Conservation (phyloP, 2,113 vertebrate species). For the Fulica atra region DNA sequence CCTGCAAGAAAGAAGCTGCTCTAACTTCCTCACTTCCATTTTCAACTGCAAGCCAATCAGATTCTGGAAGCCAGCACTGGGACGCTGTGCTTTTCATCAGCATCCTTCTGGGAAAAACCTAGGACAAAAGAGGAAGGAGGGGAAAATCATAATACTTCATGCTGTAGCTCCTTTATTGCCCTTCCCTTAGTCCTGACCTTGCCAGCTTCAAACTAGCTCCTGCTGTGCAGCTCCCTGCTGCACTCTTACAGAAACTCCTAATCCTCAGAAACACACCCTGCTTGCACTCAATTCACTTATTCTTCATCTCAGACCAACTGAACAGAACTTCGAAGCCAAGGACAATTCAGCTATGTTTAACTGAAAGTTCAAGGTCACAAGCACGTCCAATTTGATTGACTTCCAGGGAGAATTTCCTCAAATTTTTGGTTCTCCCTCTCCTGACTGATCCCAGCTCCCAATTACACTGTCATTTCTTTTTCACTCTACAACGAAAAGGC, state of each 20-base stretch:
- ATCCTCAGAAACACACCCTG: not conserved
- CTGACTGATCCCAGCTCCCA: not conserved
- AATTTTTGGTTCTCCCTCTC: not conserved
- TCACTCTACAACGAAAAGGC: not conserved
- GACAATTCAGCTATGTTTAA: not conserved
- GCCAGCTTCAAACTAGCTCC: constrained; percentile 2
- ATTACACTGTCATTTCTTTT: not conserved
- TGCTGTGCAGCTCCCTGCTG: constrained; percentile 4
- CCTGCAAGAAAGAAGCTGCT: not conserved
- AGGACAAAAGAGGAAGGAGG: not conserved
- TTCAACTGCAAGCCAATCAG: not conserved
- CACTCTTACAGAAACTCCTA: not conserved
- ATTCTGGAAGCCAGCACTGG: not conserved
- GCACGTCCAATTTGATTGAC: not conserved
- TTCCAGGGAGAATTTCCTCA: not conserved
- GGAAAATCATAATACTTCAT: not conserved
- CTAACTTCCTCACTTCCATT: not conserved
- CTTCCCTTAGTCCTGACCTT: not conserved
- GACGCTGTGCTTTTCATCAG: not conserved
- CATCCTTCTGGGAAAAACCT: not conserved
- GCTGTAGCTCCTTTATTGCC: not conserved
- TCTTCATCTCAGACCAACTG: not conserved
- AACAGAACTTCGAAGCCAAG: not conserved
- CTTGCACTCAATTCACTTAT: not conserved
- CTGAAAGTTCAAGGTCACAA: not conserved